Percentiles rank a stretch among this genome's conserved stretches.
phyloP scores from a whole-genome alignment of 2,888 invertebrate species.

The Bedellia somnulentella region DNA sequence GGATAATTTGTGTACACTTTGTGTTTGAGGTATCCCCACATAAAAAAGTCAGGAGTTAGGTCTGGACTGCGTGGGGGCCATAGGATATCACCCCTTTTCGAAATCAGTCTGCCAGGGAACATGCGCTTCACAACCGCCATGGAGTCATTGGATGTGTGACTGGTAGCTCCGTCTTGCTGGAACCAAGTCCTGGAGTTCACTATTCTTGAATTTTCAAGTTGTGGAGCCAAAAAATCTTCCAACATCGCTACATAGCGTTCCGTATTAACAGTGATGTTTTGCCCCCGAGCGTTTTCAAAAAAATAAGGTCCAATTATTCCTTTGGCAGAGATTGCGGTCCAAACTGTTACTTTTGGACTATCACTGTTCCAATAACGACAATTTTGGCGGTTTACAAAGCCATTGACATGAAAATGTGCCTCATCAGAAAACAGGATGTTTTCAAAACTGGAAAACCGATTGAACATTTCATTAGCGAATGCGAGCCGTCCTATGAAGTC shows the following conservation, averaged over 20 bases:
- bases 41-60: constrained; percentile 5
- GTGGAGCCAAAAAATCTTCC: background rate
- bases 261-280: background rate
- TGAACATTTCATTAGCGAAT: constrained; percentile 5
- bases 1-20: constrained; percentile 6
- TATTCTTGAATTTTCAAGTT: background rate
- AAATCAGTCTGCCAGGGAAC: constrained; percentile 9
- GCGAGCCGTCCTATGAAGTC: constrained; percentile 3
- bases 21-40: constrained; percentile 1
- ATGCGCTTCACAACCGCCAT: constrained; percentile 8
- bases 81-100: constrained; percentile 9
- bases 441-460: constrained; percentile 5
- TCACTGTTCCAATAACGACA: constrained; percentile 1
- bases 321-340: constrained; percentile 12
- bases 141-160: constrained; percentile 10
- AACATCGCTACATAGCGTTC: background rate
- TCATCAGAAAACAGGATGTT: constrained; percentile 3
- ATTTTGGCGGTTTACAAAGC: constrained; percentile 1
- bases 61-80: constrained; percentile 5
- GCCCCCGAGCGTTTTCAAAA: constrained; percentile 11
- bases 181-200: background rate
- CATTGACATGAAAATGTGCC: constrained; percentile 2
- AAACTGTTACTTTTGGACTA: constrained; percentile 9
- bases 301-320: constrained; percentile 11
- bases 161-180: constrained; percentile 11